These are phyloP conservation scores for Drosophila nikananu DNA, from an alignment of 1,140 invertebrate species.

Conservation along the genomic window DNA sequence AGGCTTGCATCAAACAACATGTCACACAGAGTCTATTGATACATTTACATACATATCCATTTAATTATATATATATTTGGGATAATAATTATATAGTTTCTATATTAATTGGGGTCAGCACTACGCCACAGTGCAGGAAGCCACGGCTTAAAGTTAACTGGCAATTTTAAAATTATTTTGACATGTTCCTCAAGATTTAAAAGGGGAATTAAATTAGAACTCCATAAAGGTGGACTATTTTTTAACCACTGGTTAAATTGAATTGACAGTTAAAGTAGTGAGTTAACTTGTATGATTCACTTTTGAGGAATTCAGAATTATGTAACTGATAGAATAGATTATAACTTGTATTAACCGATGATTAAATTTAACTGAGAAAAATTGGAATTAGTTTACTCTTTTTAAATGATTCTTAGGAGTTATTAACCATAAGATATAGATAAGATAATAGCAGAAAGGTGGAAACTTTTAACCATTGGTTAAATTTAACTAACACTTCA, in stretches of 20 bases:
- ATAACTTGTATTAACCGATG: no score
- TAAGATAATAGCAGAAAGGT: no score
- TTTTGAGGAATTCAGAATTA: no score
- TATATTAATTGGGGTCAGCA: constrained; percentile 15
- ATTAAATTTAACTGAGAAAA: no score
- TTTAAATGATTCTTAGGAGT: no score
- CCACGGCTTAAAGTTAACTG: not conserved
- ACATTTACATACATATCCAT: constrained; percentile 64
- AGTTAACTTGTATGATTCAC: no score
- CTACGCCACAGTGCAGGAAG: not conserved
- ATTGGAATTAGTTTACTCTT: no score
- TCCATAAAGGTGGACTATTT: no score
- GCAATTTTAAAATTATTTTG: not conserved
- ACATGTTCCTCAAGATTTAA: not conserved
- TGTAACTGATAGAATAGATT: no score
- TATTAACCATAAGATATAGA: no score
- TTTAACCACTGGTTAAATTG: not conserved
- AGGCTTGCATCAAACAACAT: constrained; percentile 67
- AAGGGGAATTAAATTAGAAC: no score
- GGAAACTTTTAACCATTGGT: not conserved
- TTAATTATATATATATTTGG: constrained; percentile 28
- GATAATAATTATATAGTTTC: constrained; percentile 28
- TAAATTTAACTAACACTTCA: not conserved
- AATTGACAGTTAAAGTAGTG: not conserved
- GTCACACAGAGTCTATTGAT: constrained; percentile 68